A percentile compares a stretch with the other conserved stretches of the same genome.
These are phyloP conservation scores for Enoplosus armatus DNA, from an alignment of 2,797 vertebrate species.

Conservation along the genomic window DNA sequence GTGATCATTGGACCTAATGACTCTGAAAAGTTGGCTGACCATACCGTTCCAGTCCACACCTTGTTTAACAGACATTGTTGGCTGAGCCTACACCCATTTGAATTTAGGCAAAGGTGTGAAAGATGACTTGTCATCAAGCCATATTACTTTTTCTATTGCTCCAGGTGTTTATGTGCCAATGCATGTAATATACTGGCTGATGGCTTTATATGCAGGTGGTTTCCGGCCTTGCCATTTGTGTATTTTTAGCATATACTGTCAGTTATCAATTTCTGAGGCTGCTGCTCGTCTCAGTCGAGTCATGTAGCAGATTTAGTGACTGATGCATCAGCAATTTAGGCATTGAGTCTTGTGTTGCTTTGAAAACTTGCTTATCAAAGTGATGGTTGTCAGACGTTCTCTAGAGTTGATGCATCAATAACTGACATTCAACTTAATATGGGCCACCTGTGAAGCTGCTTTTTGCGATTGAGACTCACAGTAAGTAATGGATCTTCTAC, in stretches of 20 bases:
- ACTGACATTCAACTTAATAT: conserved; percentile 8
- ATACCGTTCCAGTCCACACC: conserved; percentile 18
- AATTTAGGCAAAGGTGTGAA: conserved; percentile 34
- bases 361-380: conserved; percentile 29
- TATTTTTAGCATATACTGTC: neutral
- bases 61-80: conserved; percentile 45
- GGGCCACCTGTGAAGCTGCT: conserved; percentile 2
- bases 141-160: conserved; percentile 1
- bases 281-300: neutral
- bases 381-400: neutral
- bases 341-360: neutral
- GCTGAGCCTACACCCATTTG: conserved; percentile 21
- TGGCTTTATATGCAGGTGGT: conserved; percentile 7
- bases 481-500: neutral
- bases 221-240: neutral
- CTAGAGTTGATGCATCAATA: conserved; percentile 1
- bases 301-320: neutral
- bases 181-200: neutral
- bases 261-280: neutral
- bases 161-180: conserved; percentile 27
- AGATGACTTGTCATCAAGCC: conserved; percentile 23
- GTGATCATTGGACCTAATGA: conserved; percentile 55
- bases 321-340: conserved; percentile 1
- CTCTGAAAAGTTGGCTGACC: conserved; percentile 52
- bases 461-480: neutral